Conservation (phyloP, 2,797 vertebrate species). For the Ispidina picta region DNA sequence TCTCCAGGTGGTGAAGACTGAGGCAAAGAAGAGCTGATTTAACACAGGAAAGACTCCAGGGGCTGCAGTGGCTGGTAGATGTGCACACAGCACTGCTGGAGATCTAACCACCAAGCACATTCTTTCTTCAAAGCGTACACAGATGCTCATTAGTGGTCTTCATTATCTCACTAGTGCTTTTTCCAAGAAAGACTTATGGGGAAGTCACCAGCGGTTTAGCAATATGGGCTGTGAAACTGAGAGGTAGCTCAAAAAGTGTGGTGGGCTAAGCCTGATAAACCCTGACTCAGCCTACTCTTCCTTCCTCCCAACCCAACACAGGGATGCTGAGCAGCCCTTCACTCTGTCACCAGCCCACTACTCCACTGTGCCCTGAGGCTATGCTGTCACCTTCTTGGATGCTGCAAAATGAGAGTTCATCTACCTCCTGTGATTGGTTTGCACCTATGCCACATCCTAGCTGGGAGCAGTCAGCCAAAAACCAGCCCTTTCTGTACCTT, state of each 20-base stretch:
- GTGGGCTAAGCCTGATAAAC: not conserved
- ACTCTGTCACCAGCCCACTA: accelerated
- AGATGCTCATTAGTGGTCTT: not conserved
- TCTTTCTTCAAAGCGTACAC: not conserved
- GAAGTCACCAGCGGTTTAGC: not conserved
- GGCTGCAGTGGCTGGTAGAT: not conserved
- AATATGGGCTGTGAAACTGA: not conserved
- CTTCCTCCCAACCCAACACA: accelerated
- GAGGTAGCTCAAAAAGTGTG: not conserved
- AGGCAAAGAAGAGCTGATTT: not conserved
- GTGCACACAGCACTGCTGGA: not conserved
- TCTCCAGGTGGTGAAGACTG: not conserved
- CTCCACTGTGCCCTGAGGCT: not conserved
- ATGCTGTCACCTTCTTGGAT: not conserved
- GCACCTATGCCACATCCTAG: not conserved
- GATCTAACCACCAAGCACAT: accelerated
- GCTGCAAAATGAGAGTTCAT: not conserved
- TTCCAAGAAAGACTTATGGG: not conserved
- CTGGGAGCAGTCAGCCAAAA: not conserved
- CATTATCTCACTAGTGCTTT: not conserved
- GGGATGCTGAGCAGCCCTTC: not conserved
- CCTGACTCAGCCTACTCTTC: not conserved
- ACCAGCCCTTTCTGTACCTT: not conserved
- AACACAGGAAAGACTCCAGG: not conserved
- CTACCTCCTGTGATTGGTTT: not conserved